These are phyloP conservation scores for Baccha elongata DNA, from an alignment of 2,888 invertebrate species.

Conservation along the genomic window DNA sequence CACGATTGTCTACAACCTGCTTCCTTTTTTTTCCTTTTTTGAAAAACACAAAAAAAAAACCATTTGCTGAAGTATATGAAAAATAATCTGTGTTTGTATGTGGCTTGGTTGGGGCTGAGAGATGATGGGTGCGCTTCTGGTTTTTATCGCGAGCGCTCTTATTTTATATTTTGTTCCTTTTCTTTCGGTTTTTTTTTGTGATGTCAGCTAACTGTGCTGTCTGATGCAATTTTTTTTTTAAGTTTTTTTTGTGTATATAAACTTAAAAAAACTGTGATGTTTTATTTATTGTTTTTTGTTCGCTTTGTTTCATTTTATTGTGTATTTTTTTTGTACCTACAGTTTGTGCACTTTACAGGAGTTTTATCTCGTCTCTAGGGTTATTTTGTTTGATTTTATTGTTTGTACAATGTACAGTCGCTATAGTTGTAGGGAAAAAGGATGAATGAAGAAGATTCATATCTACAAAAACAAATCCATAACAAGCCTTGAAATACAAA, in stretches of 20 bases:
- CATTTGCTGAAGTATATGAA: slow-evolving; percentile 36
- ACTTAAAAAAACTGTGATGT: slow-evolving; percentile 44
- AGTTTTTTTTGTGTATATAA: slow-evolving; percentile 30
- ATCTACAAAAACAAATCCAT: no score
- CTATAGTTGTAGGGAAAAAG: background rate
- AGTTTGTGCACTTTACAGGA: slow-evolving; percentile 56
- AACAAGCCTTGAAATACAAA: no score
- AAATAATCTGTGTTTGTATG: slow-evolving; percentile 64
- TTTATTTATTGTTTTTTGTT: slow-evolving; percentile 13
- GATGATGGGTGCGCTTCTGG: slow-evolving; percentile 71
- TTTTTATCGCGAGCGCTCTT: slow-evolving; percentile 59
- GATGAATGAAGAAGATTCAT: background rate
- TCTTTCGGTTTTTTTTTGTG: slow-evolving; percentile 22
- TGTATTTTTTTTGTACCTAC: slow-evolving; percentile 52
- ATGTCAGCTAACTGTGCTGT: slow-evolving; percentile 7
- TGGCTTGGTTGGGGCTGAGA: slow-evolving; percentile 59
- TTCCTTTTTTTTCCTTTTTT: background rate
- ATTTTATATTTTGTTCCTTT: slow-evolving; percentile 27
- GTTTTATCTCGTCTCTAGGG: slow-evolving; percentile 62
- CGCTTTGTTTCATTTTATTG: slow-evolving; percentile 14
- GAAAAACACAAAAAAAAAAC: background rate
- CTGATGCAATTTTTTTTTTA: slow-evolving; percentile 33
- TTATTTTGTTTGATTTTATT: slow-evolving; percentile 20
- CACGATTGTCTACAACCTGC: background rate
- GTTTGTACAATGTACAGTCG: background rate